Conservation (phyloP, 2,888 invertebrate genomes). For the Digitonthophagus gazella region DNA sequence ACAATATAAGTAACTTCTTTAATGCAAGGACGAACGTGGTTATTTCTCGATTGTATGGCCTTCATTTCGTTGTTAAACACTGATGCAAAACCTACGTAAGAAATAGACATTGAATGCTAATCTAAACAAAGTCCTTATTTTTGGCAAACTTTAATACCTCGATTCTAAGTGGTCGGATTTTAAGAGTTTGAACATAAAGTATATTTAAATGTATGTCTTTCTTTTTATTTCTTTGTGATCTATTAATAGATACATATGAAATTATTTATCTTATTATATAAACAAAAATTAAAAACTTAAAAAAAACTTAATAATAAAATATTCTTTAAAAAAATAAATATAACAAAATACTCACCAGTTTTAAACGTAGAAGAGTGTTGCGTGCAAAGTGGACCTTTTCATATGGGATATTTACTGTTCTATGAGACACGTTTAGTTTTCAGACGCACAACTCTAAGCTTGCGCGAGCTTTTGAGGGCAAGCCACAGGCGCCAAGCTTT, state of each 20-base stretch:
- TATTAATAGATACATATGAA: too few species aligned
- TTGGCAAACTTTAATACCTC: background rate
- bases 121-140: background rate
- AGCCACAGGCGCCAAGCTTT: constrained; percentile 9
- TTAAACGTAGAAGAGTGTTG: too few species aligned
- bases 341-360: too few species aligned
- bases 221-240: too few species aligned
- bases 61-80: background rate
- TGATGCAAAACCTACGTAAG: background rate
- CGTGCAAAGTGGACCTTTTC: background rate
- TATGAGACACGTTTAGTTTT: background rate
- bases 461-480: constrained; percentile 3
- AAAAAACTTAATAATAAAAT: too few species aligned
- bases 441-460: background rate
- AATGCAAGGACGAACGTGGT: constrained; percentile 8
- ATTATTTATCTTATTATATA: too few species aligned
- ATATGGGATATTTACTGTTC: background rate
- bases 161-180: background rate
- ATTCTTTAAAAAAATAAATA: too few species aligned
- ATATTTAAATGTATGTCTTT: background rate
- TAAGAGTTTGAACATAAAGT: background rate
- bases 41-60: background rate
- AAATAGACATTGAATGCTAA: background rate
- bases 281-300: too few species aligned
- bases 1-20: constrained; percentile 11